These are phyloP conservation scores for Agrochola macilenta DNA, from an alignment of 2,888 invertebrate species.

Conservation along the genomic window DNA sequence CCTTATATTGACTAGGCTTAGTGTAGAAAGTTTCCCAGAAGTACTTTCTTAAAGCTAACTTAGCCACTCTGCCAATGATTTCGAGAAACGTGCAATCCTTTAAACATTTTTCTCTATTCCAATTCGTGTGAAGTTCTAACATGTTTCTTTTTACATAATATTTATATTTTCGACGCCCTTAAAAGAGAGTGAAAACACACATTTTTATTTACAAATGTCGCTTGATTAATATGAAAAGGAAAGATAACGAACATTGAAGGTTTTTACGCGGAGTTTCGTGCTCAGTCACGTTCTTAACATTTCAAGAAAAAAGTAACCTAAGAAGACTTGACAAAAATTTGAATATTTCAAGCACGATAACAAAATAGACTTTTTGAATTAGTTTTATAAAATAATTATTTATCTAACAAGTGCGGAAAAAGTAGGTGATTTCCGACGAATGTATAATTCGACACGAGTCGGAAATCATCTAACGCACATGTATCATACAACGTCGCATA, in stretches of 20 bases:
- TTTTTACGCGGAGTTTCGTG: conserved; percentile 40
- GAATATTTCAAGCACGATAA: conserved; percentile 45
- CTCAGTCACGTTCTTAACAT: conserved; percentile 54
- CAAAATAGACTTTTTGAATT: background rate
- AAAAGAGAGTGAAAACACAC: conserved; percentile 16
- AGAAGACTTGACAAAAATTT: conserved; percentile 34
- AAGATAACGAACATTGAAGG: conserved; percentile 39
- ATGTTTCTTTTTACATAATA: background rate
- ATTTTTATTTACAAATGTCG: conserved; percentile 42
- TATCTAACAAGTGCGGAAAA: too few relatives aligned
- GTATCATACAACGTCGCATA: too few relatives aligned
- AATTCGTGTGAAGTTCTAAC: background rate
- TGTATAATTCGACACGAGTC: too few relatives aligned
- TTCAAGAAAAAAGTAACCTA: conserved; percentile 13
- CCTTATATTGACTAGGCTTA: background rate
- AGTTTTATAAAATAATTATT: background rate
- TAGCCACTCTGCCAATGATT: too few relatives aligned
- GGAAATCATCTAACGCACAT: too few relatives aligned
- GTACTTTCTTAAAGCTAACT: too few relatives aligned
- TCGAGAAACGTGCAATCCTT: background rate
- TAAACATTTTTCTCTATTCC: background rate
- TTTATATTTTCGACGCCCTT: conserved; percentile 16
- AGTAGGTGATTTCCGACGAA: too few relatives aligned
- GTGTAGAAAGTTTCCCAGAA: background rate
- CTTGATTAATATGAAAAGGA: conserved; percentile 56